phyloP scores from a whole-genome alignment of 2,888 invertebrate species.

The Elysia crispata region DNA sequence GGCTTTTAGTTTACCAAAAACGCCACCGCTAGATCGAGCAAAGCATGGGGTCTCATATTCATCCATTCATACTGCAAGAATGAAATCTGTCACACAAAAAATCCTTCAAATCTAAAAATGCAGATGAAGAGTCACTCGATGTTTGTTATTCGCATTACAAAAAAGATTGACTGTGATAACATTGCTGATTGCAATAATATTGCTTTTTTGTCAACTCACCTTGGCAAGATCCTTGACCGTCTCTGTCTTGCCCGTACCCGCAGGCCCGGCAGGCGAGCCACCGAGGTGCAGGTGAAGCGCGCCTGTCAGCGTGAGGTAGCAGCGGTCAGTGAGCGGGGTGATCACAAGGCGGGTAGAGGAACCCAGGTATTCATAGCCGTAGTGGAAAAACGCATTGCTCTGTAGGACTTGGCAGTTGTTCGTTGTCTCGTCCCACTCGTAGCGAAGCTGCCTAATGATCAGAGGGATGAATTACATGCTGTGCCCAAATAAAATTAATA shows the following conservation, averaged over 20 bases:
- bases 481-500: no score
- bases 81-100: no score
- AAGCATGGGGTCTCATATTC: no score
- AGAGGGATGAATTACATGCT: no score
- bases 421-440: conserved; percentile 76
- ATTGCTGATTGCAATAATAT: no score
- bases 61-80: no score
- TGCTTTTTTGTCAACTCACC: conserved; percentile 57
- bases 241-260: conserved; percentile 77
- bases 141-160: no score
- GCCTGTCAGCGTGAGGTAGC: conserved; percentile 76
- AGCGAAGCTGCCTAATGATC: conserved; percentile 75
- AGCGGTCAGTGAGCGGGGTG: conserved; percentile 76
- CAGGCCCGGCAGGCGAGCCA: conserved; percentile 77
- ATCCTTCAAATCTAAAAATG: no score
- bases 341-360: conserved; percentile 77
- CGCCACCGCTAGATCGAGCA: no score
- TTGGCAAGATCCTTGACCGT: conserved; percentile 78
- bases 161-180: no score
- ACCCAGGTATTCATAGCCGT: conserved; percentile 77
- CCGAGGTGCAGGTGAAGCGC: conserved; percentile 76
- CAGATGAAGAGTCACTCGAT: no score
- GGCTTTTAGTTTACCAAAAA: no score
- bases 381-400: conserved; percentile 75
- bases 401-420: conserved; percentile 76